Base-by-base conservation (phyloP, 2,888 invertebrate genomes). In the Pemphredon lugubris region DNA sequence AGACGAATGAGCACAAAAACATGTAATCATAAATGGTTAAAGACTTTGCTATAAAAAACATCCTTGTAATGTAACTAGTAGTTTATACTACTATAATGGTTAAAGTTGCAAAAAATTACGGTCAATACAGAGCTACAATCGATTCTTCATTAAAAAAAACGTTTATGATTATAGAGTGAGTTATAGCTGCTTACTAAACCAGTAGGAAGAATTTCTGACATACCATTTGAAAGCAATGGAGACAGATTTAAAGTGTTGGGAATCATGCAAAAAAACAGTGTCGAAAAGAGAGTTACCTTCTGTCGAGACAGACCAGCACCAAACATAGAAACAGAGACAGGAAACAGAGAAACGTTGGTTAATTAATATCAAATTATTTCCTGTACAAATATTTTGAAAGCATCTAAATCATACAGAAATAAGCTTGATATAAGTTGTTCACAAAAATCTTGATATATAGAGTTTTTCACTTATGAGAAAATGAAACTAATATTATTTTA, bases 301-400 rank as follows among this genome's bases (percentile, higher is more conserved):
- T 89, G 88, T 83, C 87, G 85, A 83, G 82, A 88, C 84, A 88
- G 88, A 89, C 88, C 89, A 86, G 87, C 88, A 88, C 88, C 89
- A 86, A 84, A 89, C 84, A 87, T 82, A 88, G 87, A 88, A 87
- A 89, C 84, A 88, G 83, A 85, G 87, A 89, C 86, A 84, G 84
- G 84, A 82, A 88, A 89, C 87, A 89, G 79, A 88, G 84, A 88
- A 87, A 86, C 78, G 30, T 75, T 78, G 74, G 83, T 87, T 84
- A 88, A 83, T 86, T 61, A 60, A 66, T 79, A 66, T 67, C 47
- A 61, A 45, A 59, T 20, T 60, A 59, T 58, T 42, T 42, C 11
- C 47, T 57, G 61, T 18, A 42, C 68, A n/a, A 57, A 45, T 39
- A 50, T 59, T 70, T 32, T 55, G 44, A 39, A 69, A 69, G 67